A percentile compares a stretch with the other conserved stretches of the same genome.
Conservation (phyloP, 2,797 vertebrate genomes). For the Tenualosa thibaudeaui region DNA sequence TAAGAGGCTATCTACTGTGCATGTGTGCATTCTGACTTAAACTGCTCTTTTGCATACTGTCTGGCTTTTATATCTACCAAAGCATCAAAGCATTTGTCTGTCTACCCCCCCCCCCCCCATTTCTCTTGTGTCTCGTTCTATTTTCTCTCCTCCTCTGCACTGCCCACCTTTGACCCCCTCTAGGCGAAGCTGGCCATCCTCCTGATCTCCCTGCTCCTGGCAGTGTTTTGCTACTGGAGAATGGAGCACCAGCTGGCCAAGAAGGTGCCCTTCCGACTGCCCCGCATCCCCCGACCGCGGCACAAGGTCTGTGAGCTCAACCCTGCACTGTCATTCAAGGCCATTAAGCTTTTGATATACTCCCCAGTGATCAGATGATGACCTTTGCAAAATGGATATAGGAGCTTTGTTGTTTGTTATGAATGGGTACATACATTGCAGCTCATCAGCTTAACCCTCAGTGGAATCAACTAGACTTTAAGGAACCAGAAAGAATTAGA, state of each 20-base stretch:
- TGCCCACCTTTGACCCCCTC: not conserved
- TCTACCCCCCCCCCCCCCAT: not conserved
- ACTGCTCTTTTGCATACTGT: not conserved
- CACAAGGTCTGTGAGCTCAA: slow-evolving; percentile 74
- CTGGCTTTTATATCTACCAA: not conserved
- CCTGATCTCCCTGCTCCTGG: slow-evolving; percentile 74
- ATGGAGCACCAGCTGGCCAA: slow-evolving; percentile 84
- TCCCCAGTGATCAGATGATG: not conserved
- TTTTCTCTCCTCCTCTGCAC: not conserved
- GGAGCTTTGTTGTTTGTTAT: not conserved
- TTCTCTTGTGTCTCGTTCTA: not conserved
- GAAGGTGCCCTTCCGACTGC: slow-evolving; percentile 74
- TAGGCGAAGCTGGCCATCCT: slow-evolving; percentile 90
- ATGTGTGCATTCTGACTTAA: slow-evolving; percentile 7
- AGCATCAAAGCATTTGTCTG: no score
- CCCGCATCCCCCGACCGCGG: slow-evolving; percentile 88
- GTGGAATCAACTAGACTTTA: no score
- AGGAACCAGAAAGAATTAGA: no score
- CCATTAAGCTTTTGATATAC: not conserved
- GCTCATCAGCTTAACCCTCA: no score
- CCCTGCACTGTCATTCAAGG: not conserved
- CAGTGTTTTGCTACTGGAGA: slow-evolving; percentile 75
- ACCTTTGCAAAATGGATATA: not conserved
- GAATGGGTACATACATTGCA: no score
- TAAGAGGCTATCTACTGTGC: slow-evolving; percentile 50